Percentiles rank a stretch among this genome's conserved stretches.
phyloP scores from a whole-genome alignment of 2,113 vertebrate species.

The Sula dactylatra region DNA sequence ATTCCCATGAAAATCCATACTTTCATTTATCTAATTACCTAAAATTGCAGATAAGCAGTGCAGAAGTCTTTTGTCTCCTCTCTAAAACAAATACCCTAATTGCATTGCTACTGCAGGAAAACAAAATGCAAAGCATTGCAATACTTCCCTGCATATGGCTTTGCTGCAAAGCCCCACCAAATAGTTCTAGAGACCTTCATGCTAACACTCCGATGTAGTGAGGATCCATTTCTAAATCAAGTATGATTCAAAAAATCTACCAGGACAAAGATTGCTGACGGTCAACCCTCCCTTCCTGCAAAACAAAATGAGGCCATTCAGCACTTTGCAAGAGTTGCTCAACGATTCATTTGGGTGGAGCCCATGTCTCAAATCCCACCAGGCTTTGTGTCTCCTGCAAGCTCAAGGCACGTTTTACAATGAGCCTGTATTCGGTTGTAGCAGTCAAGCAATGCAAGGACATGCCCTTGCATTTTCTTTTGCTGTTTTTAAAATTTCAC shows the following conservation, averaged over 20 bases:
- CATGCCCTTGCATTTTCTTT: not conserved
- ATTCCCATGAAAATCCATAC: not conserved
- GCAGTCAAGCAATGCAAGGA: not conserved
- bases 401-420: not conserved
- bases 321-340: conserved; percentile 16
- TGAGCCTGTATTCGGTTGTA: not conserved
- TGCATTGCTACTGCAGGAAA: not conserved
- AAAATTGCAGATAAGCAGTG: not conserved
- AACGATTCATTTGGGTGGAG: not conserved
- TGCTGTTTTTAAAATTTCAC: not conserved
- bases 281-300: not conserved
- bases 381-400: not conserved
- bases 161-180: not conserved
- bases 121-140: not conserved
- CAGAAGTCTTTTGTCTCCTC: not conserved
- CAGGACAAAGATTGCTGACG: not conserved
- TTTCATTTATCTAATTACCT: not conserved
- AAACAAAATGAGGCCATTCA: conserved; percentile 13
- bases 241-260: not conserved
- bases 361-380: not conserved
- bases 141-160: fast-evolving
- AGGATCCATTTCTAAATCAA: not conserved
- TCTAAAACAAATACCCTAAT: not conserved
- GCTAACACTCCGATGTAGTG: not conserved
- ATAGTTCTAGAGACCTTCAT: not conserved